Conservation (phyloP, 2,797 vertebrate species). For the Chromobotia macracanthus region DNA sequence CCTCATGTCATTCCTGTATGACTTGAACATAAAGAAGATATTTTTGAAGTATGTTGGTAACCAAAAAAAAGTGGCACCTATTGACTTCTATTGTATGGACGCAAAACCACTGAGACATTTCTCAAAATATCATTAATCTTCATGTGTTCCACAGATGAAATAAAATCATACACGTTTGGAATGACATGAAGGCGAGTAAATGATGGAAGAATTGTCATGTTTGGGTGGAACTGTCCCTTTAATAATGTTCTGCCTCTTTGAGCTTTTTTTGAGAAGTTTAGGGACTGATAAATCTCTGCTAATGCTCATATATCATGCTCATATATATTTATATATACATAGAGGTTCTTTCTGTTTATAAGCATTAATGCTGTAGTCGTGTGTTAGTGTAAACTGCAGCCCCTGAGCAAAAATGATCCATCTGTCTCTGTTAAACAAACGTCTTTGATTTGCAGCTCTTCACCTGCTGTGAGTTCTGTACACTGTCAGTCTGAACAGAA, state of each 20-base stretch:
- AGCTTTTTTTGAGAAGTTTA: neutral
- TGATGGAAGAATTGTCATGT: neutral
- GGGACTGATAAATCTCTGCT: neutral
- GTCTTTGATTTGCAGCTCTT: conserved; percentile 31
- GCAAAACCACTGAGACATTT: no score
- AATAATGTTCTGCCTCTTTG: neutral
- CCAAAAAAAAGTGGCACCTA: no score
- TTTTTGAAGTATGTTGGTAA: no score
- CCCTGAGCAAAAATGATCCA: conserved; percentile 26
- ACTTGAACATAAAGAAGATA: no score
- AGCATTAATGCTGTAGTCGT: conserved; percentile 7
- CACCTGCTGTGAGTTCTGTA: conserved; percentile 28
- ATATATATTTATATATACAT: conserved; percentile 12
- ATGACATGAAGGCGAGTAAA: no score
- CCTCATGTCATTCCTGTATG: no score
- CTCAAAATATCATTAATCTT: no score
- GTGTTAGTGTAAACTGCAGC: conserved; percentile 22
- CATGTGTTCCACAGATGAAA: no score
- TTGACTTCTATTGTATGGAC: neutral
- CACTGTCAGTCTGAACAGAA: conserved; percentile 21
- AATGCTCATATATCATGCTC: neutral
- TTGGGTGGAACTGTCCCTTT: neutral
- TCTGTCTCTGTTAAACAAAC: conserved; percentile 52
- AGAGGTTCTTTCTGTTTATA: conserved; percentile 26
- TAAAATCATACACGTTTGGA: no score